Conservation (phyloP, 2,888 invertebrate species). For the Agrenia bidenticulata region DNA sequence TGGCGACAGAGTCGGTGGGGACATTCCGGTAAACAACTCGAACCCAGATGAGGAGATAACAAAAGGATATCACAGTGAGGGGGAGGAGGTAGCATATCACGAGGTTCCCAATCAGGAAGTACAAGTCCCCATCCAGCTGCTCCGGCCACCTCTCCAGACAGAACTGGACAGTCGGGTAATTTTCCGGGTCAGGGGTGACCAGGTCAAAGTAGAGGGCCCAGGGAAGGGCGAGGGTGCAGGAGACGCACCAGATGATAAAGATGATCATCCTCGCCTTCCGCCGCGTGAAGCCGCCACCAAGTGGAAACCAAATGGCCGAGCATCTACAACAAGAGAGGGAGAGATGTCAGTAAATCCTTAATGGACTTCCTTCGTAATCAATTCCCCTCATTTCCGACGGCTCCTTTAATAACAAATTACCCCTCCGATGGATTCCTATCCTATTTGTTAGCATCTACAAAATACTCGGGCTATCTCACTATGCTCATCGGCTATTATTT, state of each 20-base stretch:
- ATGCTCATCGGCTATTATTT: too few species aligned
- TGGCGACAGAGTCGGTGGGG: conserved; percentile 60
- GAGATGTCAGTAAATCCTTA: too few species aligned
- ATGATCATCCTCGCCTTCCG: conserved; percentile 69
- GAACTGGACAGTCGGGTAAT: conserved; percentile 77
- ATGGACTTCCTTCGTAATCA: too few species aligned
- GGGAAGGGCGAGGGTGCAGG: conserved; percentile 58
- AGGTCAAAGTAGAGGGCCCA: conserved; percentile 64
- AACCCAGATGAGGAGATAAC: conserved; percentile 61
- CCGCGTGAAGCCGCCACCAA: conserved; percentile 87
- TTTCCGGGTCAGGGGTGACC: conserved; percentile 67
- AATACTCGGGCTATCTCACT: too few species aligned
- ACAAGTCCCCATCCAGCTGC: conserved; percentile 55
- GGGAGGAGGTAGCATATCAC: conserved; percentile 61
- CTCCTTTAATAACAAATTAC: too few species aligned
- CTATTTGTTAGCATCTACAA: too few species aligned
- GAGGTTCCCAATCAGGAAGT: conserved; percentile 61
- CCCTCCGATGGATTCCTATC: too few species aligned
- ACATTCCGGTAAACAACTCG: conserved; percentile 58
- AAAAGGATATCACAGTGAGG: conserved; percentile 59
- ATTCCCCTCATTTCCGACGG: too few species aligned
- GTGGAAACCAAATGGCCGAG: conserved; percentile 91
- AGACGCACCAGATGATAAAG: conserved; percentile 58
- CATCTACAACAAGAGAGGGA: conserved; percentile 64
- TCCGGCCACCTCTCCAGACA: conserved; percentile 60